Conservation (phyloP, 2,888 invertebrate species). For the Ophion slaviceki region DNA sequence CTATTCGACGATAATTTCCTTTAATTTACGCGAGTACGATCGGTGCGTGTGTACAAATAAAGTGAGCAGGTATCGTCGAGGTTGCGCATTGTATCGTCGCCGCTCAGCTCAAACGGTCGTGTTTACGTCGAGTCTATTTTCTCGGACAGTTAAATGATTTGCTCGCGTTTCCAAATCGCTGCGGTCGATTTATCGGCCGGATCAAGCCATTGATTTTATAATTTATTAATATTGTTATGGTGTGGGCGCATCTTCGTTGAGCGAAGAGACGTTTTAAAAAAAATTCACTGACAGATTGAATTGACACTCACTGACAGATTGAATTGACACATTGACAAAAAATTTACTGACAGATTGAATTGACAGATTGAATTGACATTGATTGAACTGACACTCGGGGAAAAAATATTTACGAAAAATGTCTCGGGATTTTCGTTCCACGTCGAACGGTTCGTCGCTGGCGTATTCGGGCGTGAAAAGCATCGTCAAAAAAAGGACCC, state of each 20-base stretch:
- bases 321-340: too few species aligned
- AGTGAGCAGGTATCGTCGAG: not conserved
- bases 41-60: conserved; percentile 6
- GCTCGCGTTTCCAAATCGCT: not conserved
- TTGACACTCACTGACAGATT: too few species aligned
- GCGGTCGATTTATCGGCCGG: conserved; percentile 1
- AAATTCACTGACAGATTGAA: not conserved
- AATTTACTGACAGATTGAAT: too few species aligned
- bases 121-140: conserved; percentile 22
- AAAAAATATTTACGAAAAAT: conserved; percentile 1
- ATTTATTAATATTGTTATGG: not conserved
- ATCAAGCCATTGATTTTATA: not conserved
- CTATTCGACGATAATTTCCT: not conserved
- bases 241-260: conserved; percentile 13
- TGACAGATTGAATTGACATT: too few species aligned
- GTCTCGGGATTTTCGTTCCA: conserved; percentile 22
- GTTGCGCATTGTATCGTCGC: conserved; percentile 43
- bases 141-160: not conserved
- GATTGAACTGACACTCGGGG: not conserved
- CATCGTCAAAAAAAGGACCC: conserved; percentile 13
- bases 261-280: not conserved
- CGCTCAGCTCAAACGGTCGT: conserved; percentile 16
- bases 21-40: not conserved
- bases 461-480: not conserved
- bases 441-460: not conserved